Conservation (phyloP, 2,113 vertebrate species). For the Columba janthina region DNA sequence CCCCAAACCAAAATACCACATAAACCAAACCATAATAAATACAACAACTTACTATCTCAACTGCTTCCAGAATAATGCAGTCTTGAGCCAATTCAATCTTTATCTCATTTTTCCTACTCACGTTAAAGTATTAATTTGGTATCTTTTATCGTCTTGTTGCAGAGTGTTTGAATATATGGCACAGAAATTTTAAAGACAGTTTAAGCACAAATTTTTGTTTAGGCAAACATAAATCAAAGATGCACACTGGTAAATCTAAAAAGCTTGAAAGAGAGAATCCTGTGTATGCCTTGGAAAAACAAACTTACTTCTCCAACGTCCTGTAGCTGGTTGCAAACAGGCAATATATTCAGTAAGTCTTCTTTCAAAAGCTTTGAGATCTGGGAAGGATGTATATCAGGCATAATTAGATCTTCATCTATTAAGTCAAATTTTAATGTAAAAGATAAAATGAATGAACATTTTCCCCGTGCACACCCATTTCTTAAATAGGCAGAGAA, state of each 20-base stretch:
- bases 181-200: neutral
- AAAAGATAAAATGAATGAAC: neutral
- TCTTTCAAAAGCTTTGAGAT: slow-evolving; percentile 98
- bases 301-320: slow-evolving; percentile 98
- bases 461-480: neutral
- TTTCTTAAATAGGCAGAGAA: neutral
- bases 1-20: neutral
- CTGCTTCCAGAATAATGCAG: neutral
- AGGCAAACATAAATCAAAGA: neutral
- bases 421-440: neutral
- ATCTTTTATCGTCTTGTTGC: neutral
- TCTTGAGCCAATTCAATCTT: neutral
- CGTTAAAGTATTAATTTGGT: neutral
- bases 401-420: slow-evolving; percentile 28
- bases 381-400: slow-evolving; percentile 68
- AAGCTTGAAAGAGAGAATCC: neutral
- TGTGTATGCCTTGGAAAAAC: neutral
- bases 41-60: neutral
- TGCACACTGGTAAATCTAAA: neutral
- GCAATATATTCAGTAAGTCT: slow-evolving; percentile 97
- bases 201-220: neutral
- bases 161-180: neutral
- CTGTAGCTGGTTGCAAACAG: slow-evolving; percentile 97
- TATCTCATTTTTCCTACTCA: neutral
- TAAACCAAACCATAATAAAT: neutral